phyloP scores from a whole-genome alignment of 2,797 vertebrate genomes.

The Micropoecilia bifurca region DNA sequence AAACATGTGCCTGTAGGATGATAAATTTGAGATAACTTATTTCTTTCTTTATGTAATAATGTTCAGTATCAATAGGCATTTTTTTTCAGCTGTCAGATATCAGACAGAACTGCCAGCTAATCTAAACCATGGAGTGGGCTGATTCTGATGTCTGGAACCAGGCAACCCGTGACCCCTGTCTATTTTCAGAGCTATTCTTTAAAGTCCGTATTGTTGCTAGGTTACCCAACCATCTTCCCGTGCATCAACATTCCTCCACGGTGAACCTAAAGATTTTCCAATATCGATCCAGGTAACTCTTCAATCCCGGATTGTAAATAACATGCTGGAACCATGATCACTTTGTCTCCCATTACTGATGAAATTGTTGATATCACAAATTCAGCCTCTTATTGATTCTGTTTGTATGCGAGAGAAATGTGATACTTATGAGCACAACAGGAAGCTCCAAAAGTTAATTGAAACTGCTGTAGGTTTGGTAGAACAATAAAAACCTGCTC shows the following conservation, averaged over 20 bases:
- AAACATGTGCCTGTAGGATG: background rate
- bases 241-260: background rate
- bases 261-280: slow-evolving; percentile 3
- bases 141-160: slow-evolving; percentile 11
- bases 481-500: background rate
- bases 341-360: slow-evolving; percentile 2
- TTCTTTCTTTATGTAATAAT: background rate
- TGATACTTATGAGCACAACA: background rate
- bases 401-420: background rate
- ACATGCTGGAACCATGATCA: slow-evolving; percentile 1
- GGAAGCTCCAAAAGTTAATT: background rate
- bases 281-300: slow-evolving; percentile 8
- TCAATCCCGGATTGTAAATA: slow-evolving; percentile 1
- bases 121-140: background rate
- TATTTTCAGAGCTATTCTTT: background rate
- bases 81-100: background rate
- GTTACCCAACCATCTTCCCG: background rate
- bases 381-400: slow-evolving; percentile 2
- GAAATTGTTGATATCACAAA: background rate
- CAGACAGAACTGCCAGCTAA: background rate
- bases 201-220: slow-evolving; percentile 1
- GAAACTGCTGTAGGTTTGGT: background rate
- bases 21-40: background rate
- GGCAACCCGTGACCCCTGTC: background rate
- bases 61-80: background rate